Base-by-base conservation (phyloP, 2,113 vertebrate species). In the Parus major region DNA sequence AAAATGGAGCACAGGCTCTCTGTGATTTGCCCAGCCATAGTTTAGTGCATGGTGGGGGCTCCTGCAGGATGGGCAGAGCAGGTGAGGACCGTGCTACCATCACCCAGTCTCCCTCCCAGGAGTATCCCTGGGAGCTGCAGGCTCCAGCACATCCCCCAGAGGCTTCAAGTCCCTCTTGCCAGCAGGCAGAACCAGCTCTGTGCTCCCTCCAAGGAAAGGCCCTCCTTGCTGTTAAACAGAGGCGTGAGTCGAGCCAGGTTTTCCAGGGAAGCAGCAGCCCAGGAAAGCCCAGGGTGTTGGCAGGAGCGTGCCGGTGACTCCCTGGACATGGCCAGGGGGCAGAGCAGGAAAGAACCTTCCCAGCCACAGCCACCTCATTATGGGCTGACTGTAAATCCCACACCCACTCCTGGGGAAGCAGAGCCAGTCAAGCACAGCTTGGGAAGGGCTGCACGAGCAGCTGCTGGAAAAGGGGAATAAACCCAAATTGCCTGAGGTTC, bases 231-330 rank as follows among this genome's bases (percentile, higher is more conserved):
- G 15, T 49, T 44, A 36, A 88, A 73, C 22, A 47, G 31, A 52
- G 27, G 35, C 25, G 59, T 0, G 3, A 66, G 56, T 9, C 1
- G 0, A 15, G 47, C 39, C 5, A 2, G 61, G 66, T 75, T 46
- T 71, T 71, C 52, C 56, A 15, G 25, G 27, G 47, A 56, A 52
- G 46, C 33, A 36, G 1, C 12, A 29, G 83, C 84, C 33, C 1
- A 1, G 35, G 14, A 44, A 28, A 82, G 70, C 60, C 65, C 36
- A 6, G 29, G 42, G 59, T 50, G 72, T 3, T 0, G 0, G 29
- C 70, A 64, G 49, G 49, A 57, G 42, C 2, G 5, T 21, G 44
- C 42, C 0, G 0, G 57, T 52, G 70, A 72, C 57, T 25, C 59
- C 15, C 6, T 3, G 15, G 80, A 29, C 88, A 46, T 0, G 0